A percentile compares a stretch with the other conserved stretches of the same genome.
phyloP scores from a whole-genome alignment of 2,888 invertebrate species.

The Acrobasis repandana region DNA sequence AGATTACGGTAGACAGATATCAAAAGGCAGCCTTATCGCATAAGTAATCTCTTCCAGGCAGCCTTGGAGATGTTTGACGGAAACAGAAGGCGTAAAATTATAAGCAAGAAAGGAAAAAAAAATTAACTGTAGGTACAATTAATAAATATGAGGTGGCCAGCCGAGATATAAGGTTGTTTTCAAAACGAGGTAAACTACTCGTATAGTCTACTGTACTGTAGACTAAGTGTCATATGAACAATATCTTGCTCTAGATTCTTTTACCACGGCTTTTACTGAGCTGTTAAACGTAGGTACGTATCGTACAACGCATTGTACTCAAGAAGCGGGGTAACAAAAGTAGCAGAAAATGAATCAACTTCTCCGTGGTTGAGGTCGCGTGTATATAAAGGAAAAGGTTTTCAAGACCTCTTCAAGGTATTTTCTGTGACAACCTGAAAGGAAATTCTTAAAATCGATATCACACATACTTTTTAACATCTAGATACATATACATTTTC shows the following conservation, averaged over 20 bases:
- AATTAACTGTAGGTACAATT: too few relatives aligned
- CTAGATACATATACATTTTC: too few relatives aligned
- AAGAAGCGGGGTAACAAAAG: not conserved
- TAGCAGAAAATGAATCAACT: not conserved
- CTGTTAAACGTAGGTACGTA: not conserved
- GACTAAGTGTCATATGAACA: not conserved
- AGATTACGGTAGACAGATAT: too few relatives aligned
- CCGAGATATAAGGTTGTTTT: not conserved
- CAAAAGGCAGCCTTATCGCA: too few relatives aligned
- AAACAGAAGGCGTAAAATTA: too few relatives aligned
- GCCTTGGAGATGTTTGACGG: too few relatives aligned
- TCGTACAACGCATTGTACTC: not conserved
- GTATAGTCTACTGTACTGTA: not conserved
- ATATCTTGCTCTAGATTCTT: not conserved
- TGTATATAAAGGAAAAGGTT: not conserved
- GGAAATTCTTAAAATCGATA: not conserved
- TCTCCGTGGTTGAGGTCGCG: not conserved
- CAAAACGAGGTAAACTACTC: too few relatives aligned
- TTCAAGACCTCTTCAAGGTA: slow-evolving; percentile 2
- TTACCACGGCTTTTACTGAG: not conserved
- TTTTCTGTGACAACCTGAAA: not conserved
- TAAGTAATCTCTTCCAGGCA: too few relatives aligned
- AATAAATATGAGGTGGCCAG: too few relatives aligned
- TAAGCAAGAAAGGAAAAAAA: too few relatives aligned
- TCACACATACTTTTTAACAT: not conserved